Evolutionary conservation across 1,140 invertebrate genomes (phyloP), one percentile per base, ranked within the genome.

Genomic region (Zeugodacus cucurbitae): DNA sequence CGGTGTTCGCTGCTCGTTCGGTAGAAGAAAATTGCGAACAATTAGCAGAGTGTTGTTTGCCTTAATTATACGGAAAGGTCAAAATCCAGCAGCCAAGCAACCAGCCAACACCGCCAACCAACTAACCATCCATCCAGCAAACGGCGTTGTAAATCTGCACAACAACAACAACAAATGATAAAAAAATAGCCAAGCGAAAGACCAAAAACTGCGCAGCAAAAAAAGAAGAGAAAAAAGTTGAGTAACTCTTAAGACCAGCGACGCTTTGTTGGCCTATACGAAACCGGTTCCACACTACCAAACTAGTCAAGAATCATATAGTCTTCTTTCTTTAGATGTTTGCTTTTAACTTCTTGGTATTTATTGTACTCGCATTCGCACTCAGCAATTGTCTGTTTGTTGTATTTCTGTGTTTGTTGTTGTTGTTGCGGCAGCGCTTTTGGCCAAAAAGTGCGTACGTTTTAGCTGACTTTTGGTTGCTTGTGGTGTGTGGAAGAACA

Each of bases 21-120:
- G 22, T n/a, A 54, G 70, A 78, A 44, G 74, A 82, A 82, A 82
- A 82, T 82, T 44, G 74, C 74, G 44, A 82, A 82, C 74, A 82
- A 82, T 82, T 82, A 82, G 74, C 74, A 48, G n/a, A 82, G 41
- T 82, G 74, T 82, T 82, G 74, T 82, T 82, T 82, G 74, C 41
- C 44, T 48, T 82, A 82, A 82, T 82, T 82, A 82, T 82, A 48
- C 74, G 74, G 74, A 82, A 11, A 82, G 74, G 74, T 82, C 74
- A 82, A 82, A 82, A 82, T 82, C 74, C 74, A 82, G 74, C 74
- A 82, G n/a, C 58, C 5, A 6, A 3, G 14, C 6, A 7, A 54
- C 6, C 67, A 70, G 32, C 34, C 67, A 70, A 70, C 67, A n/a
- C 6, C 70, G n/a, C 5, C 37, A 2, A 74, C 22, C 74, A 82